Evolutionary conservation across 2,888 invertebrate species (phyloP), one percentile per base, ranked within the genome.

Genomic region (Folsomia candida): DNA sequence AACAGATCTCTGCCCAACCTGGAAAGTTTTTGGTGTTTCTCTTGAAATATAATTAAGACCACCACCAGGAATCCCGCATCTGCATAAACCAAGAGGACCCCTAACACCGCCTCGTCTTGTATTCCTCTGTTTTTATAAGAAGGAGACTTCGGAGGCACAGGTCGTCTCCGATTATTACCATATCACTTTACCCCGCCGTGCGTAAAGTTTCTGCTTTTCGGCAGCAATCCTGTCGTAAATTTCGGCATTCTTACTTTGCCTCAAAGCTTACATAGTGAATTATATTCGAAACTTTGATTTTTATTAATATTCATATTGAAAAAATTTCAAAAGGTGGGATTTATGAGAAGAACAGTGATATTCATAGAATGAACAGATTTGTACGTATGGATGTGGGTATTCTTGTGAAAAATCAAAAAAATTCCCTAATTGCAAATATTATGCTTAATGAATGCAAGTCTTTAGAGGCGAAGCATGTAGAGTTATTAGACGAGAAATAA

Each of bases 31-130:
- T 74, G 58, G 65, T 68, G 73, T 74, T 74, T 76, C 69, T 14
- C 71, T 67, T 65, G 71, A 76, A 76, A 72, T 72, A 61, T 76
- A 76, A 76, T 76, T 76, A 76, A 74, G 74, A 71, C 76, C 76
- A 76, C 76, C 76, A 69, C 28, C 68, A 74, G 74, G 37, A 37
- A 37, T 67, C 68, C 22, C n/a, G 29, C 67, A 72, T 73, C 70
- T 73, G 68, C 73, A 72, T 72, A 69, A 47, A 37, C 4, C 14
- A 37, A 37, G 14, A 14, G 25, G 51, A 37, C 64, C 64, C 62
- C 64, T 64, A 47, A 6, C 20, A 6, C 2, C 37, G 37, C 64
- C 64, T 25, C 24, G 51, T 47, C 51, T 64, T 29, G 27, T 24
- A 22, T 64, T 25, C 64, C 64, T 62, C n/a, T 62, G 62, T 62